Conservation (phyloP, 2,888 invertebrate species). For the Pseudoips prasinana region DNA sequence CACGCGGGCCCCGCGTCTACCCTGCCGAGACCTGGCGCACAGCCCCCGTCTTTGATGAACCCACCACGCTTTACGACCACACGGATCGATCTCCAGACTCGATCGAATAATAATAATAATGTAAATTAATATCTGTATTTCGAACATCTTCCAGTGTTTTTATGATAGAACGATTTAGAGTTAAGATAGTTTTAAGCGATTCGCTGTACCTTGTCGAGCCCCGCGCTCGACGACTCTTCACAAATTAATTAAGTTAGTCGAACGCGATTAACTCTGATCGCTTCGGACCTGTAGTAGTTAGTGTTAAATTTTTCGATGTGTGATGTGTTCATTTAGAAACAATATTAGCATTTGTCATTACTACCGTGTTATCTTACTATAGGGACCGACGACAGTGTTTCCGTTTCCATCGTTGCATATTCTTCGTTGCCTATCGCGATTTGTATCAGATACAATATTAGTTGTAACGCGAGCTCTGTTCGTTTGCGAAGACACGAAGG, state of each 20-base stretch:
- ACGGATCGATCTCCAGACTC: no score
- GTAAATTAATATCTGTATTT: conserved; percentile 64
- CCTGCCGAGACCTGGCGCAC: no score
- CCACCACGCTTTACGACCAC: no score
- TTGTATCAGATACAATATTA: conserved; percentile 52
- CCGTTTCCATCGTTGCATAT: conserved; percentile 60
- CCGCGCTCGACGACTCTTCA: conserved; percentile 66
- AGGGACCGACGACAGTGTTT: conserved; percentile 58
- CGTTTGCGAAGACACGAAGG: no score
- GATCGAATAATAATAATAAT: conserved; percentile 5
- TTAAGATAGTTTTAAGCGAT: conserved; percentile 70
- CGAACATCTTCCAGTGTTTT: conserved; percentile 79
- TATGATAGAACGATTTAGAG: conserved; percentile 68
- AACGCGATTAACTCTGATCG: conserved; percentile 61
- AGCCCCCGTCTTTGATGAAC: no score
- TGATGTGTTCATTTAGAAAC: conserved; percentile 77
- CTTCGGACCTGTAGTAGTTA: conserved; percentile 71
- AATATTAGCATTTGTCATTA: conserved; percentile 66
- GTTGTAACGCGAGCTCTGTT: conserved; percentile 42
- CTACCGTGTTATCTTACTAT: conserved; percentile 52
- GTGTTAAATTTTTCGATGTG: conserved; percentile 74
- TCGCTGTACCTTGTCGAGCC: conserved; percentile 70
- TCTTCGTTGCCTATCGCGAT: conserved; percentile 64
- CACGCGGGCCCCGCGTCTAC: no score
- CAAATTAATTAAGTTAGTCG: conserved; percentile 73